Evolutionary conservation across 2,113 vertebrate species (phyloP), one percentile per base, ranked within the genome.

Genomic region (Acrocephalus kingi): DNA sequence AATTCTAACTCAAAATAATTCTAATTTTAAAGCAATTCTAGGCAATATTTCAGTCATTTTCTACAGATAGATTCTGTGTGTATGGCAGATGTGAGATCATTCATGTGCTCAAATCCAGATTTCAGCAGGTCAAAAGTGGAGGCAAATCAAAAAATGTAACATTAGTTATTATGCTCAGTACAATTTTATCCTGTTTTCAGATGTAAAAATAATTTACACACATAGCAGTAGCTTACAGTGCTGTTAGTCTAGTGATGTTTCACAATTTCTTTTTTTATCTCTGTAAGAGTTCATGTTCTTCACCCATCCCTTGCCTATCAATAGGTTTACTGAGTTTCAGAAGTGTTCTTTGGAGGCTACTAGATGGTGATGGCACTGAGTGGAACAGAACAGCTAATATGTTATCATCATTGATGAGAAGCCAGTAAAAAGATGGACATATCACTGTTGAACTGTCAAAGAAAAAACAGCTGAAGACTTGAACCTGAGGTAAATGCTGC

Each of bases 81-180:
- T 31, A 81, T 96, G 79, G 20, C 73, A 96, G 52, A 89, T 79
- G 87, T 95, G 56, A 90, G 16, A 89, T 93, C 67, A 95, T 74
- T 86, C 89, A 77, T 69, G 85, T 81, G 86, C 80, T 95, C 52
- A 83, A 93, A 89, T 89, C 39, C 33, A 95, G 79, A 95, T 94
- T 78, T 95, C 90, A 95, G 68, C 52, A 92, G 78, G 92, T 94
- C 76, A 89, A 90, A 97, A 93, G 74, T 66, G n/a, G 27, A 79
- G 83, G 15, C 52, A 81, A 93, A 97, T 95, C 0, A 80, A 76
- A 96, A 97, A 96, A 79, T 86, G 55, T 79, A 87, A 93, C 48
- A 84, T 58, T 41, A 76, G 31, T 91, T 92, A 68, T 86, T 81
- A 94, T 33, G 68, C 46, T 96, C 64, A 84, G 92, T 97, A 95